Conservation (phyloP, 2,113 vertebrate genomes). For the Egretta garzetta region DNA sequence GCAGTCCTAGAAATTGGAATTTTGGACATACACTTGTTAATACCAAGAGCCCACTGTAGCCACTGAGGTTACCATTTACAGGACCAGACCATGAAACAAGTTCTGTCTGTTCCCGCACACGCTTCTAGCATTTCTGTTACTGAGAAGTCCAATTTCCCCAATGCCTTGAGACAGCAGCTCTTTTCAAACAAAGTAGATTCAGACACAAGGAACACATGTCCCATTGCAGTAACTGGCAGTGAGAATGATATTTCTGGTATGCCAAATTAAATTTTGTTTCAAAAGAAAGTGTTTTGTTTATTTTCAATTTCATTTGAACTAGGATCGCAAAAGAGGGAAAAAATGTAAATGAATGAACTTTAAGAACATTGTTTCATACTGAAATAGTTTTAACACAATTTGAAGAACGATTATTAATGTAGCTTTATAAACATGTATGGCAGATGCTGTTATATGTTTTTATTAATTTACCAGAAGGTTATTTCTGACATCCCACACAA, state of each 20-base stretch:
- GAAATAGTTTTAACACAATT: not conserved
- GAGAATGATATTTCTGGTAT: constrained; percentile 11
- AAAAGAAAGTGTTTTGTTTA: constrained; percentile 6
- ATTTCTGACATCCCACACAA: not conserved
- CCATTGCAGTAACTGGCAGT: not conserved
- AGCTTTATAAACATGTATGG: not conserved
- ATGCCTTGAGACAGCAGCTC: not conserved
- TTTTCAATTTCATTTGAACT: constrained; percentile 18
- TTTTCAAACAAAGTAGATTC: constrained; percentile 11
- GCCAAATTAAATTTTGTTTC: not conserved
- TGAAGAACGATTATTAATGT: not conserved
- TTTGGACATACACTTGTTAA: not conserved
- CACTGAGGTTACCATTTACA: not conserved
- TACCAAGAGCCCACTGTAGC: not conserved
- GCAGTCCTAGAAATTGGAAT: not conserved
- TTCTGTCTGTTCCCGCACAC: not conserved
- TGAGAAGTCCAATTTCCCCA: not conserved
- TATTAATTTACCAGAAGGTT: not conserved
- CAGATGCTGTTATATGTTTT: not conserved
- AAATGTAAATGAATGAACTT: not conserved
- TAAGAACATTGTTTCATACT: not conserved
- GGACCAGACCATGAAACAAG: not conserved
- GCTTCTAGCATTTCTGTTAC: constrained; percentile 12
- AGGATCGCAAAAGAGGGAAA: not conserved
- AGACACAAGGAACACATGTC: not conserved